Base-by-base conservation (phyloP, 2,113 vertebrate genomes). In the Nothocercus nigrocapillus region DNA sequence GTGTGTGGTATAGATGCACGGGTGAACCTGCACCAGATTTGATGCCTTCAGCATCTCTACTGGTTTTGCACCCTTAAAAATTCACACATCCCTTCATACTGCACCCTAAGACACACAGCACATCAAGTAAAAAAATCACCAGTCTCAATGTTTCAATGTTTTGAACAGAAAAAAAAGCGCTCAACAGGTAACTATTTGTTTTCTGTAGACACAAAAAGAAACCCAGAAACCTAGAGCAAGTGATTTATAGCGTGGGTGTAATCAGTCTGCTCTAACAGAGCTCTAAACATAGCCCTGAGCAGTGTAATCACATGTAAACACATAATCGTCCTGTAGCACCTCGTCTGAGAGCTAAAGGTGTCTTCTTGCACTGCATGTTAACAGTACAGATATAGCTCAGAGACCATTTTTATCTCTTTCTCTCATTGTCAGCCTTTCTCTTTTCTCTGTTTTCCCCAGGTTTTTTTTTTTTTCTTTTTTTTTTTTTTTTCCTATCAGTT, bases 1-100 rank as follows among this genome's bases (percentile, higher is more conserved):
- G 8, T 7, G 3, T 10, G 7, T n/a, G 8, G 30, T 22, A 59
- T 6, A 68, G 28, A 28, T 13, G 1, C 20, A 20, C 1, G 2
- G 36, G 42, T 49, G 74, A 85, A 51, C 4, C 22, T 19, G 27
- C 15, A 13, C 13, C 7, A 40, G 27, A 28, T 42, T 61, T 76
- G 21, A 1, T 18, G 54, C 7, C 9, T 11, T 28, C 36, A 36
- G 13, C 17, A 22, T 8, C 9, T 76, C 42, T 13, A 5, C 27
- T 68, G 47, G 2, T 36, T 79, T 76, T 79, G 13, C 11, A 51
- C 10, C 5, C 17, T 56, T 79, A 17, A 56, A 54, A 8, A n/a
- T 21, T 13, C 58, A 44, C n/a, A 21, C 11, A 3, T 21, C 30
- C 3, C 4, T 32, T 9, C 4, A 34, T 49, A 6, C 27, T 63